These are phyloP conservation scores for Ceramica pisi DNA, from an alignment of 2,888 invertebrate species.

Conservation along the genomic window DNA sequence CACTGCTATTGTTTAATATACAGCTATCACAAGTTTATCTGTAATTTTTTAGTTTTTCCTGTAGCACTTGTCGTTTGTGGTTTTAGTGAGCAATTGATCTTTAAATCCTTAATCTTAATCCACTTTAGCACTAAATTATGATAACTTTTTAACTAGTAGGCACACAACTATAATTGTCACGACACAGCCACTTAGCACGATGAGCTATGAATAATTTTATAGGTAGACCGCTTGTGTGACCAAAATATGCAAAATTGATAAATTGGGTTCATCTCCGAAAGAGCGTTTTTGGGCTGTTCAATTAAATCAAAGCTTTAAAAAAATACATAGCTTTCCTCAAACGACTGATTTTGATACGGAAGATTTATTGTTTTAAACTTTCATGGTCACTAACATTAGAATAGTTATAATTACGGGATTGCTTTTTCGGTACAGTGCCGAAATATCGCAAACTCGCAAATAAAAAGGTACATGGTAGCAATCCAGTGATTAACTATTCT, in stretches of 20 bases:
- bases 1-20: background rate
- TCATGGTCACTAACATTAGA: too few species aligned
- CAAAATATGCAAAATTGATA: background rate
- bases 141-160: background rate
- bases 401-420: too few species aligned
- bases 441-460: too few species aligned
- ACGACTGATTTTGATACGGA: too few species aligned
- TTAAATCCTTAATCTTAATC: conserved; percentile 18
- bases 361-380: too few species aligned
- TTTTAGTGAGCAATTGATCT: background rate
- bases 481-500: too few species aligned
- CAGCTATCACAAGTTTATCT: background rate
- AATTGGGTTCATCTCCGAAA: too few species aligned
- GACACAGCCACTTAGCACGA: background rate
- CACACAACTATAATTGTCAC: background rate
- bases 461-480: too few species aligned
- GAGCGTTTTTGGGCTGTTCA: too few species aligned
- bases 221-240: background rate
- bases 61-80: background rate
- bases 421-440: too few species aligned
- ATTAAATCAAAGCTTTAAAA: too few species aligned
- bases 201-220: background rate
- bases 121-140: conserved; percentile 5
- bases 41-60: background rate
- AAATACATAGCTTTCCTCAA: too few species aligned